Evolutionary conservation across 2,113 vertebrate genomes (phyloP).

Genomic region (Willisornis vidua): DNA sequence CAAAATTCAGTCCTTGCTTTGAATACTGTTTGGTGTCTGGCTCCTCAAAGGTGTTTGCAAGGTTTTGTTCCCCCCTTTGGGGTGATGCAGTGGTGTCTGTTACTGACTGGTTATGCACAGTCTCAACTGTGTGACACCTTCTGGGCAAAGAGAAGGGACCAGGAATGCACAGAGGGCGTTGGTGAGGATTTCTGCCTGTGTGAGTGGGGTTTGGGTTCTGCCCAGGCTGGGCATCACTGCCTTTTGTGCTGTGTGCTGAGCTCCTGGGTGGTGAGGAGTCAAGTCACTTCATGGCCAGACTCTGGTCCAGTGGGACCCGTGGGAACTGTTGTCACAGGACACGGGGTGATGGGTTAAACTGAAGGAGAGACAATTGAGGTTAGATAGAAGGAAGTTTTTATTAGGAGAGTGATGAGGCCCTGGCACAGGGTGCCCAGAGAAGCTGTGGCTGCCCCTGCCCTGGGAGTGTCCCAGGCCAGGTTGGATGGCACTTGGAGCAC

Average conservation of each 20-base stretch:
- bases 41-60: not conserved
- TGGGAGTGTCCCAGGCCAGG: not conserved
- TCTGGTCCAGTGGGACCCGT: too few relatives aligned
- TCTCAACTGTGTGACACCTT: fast-evolving
- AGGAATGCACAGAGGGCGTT: fast-evolving
- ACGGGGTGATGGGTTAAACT: not conserved
- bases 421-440: not conserved
- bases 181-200: too few relatives aligned
- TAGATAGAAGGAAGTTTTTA: not conserved
- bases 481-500: not conserved
- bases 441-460: not conserved
- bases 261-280: not conserved
- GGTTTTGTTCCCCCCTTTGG: not conserved
- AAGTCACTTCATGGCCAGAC: fast-evolving
- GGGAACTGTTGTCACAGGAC: fast-evolving
- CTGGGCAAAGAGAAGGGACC: not conserved
- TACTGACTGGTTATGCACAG: fast-evolving
- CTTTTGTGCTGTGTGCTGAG: fast-evolving
- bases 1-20: not conserved
- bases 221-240: fast-evolving
- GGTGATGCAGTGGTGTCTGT: not conserved
- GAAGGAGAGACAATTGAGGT: not conserved
- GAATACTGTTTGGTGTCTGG: not conserved
- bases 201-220: not conserved
- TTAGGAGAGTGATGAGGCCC: too few relatives aligned